A percentile compares a stretch with the other conserved stretches of the same genome.
phyloP scores from a whole-genome alignment of 2,113 vertebrate genomes.

The Tupaia chinensis region DNA sequence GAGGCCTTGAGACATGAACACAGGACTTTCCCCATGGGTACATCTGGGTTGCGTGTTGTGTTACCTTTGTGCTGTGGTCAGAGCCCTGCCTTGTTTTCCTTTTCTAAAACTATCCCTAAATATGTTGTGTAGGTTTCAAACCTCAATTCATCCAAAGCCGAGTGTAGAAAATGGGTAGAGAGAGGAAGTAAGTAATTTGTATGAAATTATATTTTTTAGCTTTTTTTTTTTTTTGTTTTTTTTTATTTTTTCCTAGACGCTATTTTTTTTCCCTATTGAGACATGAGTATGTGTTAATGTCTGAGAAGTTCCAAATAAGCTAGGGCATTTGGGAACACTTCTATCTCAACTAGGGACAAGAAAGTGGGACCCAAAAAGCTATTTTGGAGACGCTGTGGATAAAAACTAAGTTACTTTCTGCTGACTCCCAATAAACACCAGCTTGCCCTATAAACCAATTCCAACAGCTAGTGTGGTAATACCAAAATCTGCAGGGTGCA shows the following conservation, averaged over 20 bases:
- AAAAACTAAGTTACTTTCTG: not conserved
- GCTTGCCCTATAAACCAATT: not conserved
- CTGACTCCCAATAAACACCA: not conserved
- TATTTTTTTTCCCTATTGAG: not conserved
- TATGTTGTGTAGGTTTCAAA: not conserved
- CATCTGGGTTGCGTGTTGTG: too few relatives aligned
- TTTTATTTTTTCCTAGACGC: too few relatives aligned
- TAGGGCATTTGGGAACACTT: not conserved
- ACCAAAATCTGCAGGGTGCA: not conserved
- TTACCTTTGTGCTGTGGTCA: too few relatives aligned
- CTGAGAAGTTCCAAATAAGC: not conserved
- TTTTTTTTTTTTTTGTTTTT: too few relatives aligned
- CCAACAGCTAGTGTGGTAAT: not conserved
- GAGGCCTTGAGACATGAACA: too few relatives aligned
- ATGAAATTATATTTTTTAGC: not conserved
- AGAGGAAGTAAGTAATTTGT: not conserved
- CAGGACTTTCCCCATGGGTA: too few relatives aligned
- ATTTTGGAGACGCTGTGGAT: not conserved
- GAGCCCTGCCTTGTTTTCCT: not conserved
- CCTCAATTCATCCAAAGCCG: not conserved
- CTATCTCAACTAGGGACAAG: not conserved
- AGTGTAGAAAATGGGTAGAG: not conserved
- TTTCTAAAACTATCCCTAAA: not conserved
- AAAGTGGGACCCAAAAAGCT: not conserved
- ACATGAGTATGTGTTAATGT: not conserved